Evolutionary conservation across 2,797 vertebrate genomes (phyloP).

Genomic region (Heliangelus exortis): DNA sequence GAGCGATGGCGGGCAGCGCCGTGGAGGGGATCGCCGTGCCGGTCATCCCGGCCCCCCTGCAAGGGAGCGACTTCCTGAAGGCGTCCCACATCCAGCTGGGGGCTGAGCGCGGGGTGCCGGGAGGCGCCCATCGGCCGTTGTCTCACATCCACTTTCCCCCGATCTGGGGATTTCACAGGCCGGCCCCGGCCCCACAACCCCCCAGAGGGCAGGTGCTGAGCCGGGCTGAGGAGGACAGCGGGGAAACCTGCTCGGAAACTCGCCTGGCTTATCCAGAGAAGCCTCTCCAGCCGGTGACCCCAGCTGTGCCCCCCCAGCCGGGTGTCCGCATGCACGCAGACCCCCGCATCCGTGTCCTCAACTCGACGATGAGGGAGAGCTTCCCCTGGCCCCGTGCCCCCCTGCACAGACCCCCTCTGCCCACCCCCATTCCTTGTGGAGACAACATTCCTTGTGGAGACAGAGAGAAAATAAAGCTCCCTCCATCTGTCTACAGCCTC

Average conservation of each 20-base stretch:
- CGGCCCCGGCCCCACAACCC: rapidly evolving
- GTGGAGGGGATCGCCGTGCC: not conserved
- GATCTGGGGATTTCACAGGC: not conserved
- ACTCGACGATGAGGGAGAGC: rapidly evolving
- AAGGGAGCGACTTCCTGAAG: not conserved
- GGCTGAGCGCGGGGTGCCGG: not conserved
- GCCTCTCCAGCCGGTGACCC: not conserved
- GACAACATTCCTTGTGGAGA: not conserved
- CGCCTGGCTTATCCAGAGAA: not conserved
- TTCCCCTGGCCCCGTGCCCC: not conserved
- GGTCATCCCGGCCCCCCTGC: not conserved
- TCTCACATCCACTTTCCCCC: not conserved
- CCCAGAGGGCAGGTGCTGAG: not conserved
- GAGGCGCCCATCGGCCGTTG: rapidly evolving
- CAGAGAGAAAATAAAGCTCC: not conserved
- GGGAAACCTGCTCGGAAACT: not conserved
- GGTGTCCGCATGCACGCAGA: not conserved
- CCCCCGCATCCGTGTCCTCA: rapidly evolving
- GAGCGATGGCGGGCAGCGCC: not conserved
- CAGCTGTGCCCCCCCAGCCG: rapidly evolving
- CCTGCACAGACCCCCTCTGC: rapidly evolving
- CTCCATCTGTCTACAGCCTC: rapidly evolving
- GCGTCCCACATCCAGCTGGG: not conserved
- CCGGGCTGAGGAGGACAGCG: rapidly evolving
- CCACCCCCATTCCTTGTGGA: too few relatives aligned